Conservation (phyloP, 2,888 invertebrate species). For the Neria commutata region DNA sequence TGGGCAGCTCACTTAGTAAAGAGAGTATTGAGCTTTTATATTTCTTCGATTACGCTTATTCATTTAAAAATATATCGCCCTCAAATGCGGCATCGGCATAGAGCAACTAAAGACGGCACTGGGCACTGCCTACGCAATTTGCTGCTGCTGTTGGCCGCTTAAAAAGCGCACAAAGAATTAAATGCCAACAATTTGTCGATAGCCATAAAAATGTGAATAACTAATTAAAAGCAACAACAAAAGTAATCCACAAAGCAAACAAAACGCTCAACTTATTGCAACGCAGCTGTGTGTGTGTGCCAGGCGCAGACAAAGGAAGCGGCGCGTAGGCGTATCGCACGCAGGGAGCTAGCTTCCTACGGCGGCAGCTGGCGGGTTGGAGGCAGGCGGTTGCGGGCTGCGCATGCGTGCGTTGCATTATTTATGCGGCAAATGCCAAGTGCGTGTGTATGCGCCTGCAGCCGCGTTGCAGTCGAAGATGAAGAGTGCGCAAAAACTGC, state of each 20-base stretch:
- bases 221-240: conserved; percentile 2
- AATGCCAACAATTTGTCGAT: conserved; percentile 18
- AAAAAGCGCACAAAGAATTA: neutral
- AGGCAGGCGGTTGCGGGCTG: neutral
- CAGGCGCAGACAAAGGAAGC: neutral
- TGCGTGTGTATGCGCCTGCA: neutral
- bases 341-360: neutral
- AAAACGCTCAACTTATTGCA: neutral
- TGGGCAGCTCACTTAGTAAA: no score
- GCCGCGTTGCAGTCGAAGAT: neutral
- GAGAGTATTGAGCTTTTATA: no score
- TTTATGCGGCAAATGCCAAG: neutral
- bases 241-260: neutral
- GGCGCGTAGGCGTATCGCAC: neutral
- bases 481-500: neutral
- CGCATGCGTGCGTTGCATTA: conserved; percentile 17
- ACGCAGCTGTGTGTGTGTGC: conserved; percentile 23
- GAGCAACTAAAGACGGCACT: neutral
- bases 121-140: neutral
- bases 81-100: neutral
- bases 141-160: neutral
- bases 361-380: neutral
- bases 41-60: no score
- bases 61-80: no score
- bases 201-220: conserved; percentile 5